Conservation (phyloP, 2,113 vertebrate species). For the Brienomyrus longianalis region DNA sequence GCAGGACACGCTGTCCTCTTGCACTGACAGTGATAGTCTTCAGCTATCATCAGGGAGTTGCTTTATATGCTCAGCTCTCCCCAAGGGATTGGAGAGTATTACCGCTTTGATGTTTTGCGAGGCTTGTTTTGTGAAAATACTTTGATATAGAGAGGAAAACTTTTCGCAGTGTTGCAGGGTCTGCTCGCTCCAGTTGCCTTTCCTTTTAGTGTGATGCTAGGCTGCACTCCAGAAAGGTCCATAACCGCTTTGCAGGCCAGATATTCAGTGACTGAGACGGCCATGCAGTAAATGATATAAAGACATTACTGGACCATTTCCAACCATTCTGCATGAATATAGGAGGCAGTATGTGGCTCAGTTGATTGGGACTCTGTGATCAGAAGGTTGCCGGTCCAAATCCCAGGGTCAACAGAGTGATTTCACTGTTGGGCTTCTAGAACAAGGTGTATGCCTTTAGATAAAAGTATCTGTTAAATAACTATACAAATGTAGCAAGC, state of each 20-base stretch:
- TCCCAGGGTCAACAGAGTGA: not conserved
- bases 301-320: not conserved
- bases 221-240: not conserved
- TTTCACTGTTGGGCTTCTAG: not conserved
- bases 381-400: not conserved
- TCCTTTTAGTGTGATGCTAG: not conserved
- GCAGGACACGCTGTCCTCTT: not conserved
- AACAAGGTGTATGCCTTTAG: not conserved
- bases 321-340: not conserved
- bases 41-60: not conserved
- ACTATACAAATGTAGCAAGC: not conserved
- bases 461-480: not conserved
- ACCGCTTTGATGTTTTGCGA: not conserved
- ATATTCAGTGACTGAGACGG: not conserved
- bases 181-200: not conserved
- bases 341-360: not conserved
- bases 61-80: not conserved
- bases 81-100: not conserved
- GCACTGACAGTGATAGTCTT: not conserved
- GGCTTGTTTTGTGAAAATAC: not conserved
- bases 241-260: not conserved
- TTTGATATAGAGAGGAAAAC: not conserved
- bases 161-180: not conserved
- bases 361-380: not conserved
- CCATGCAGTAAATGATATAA: not conserved